A percentile compares a stretch with the other conserved stretches of the same genome.
Evolutionary conservation across 2,797 vertebrate genomes (phyloP).

Genomic region (Chaetodon trifasciatus): DNA sequence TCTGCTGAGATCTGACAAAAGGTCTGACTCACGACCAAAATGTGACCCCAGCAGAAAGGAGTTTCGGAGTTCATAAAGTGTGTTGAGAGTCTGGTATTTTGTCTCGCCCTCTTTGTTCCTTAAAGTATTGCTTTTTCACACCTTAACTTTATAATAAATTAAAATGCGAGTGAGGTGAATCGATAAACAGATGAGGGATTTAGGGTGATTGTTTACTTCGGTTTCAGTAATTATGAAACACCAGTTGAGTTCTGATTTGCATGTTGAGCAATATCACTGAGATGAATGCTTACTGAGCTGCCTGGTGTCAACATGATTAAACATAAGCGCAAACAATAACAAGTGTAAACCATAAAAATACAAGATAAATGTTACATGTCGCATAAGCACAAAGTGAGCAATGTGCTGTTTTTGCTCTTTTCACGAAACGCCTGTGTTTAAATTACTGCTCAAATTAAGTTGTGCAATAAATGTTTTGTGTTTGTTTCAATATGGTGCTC

Average conservation of each 20-base stretch:
- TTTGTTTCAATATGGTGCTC: background rate
- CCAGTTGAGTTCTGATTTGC: conserved; percentile 32
- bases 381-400: conserved; percentile 2
- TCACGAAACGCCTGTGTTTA: background rate
- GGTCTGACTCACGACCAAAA: background rate
- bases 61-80: background rate
- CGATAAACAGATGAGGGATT: conserved; percentile 33
- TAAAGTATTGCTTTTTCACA: conserved; percentile 1
- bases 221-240: conserved; percentile 27
- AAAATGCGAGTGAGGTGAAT: conserved; percentile 16
- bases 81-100: background rate
- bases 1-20: background rate
- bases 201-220: conserved; percentile 29
- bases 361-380: background rate
- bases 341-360: conserved; percentile 12
- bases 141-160: conserved; percentile 12
- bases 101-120: conserved; percentile 2
- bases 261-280: conserved; percentile 36
- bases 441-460: background rate
- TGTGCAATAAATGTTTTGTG: background rate
- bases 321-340: conserved; percentile 16
- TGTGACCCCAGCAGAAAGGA: background rate
- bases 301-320: conserved; percentile 21
- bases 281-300: conserved; percentile 13
- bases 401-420: background rate